Conservation (phyloP, 2,888 invertebrate species). For the Netelia melanura region DNA sequence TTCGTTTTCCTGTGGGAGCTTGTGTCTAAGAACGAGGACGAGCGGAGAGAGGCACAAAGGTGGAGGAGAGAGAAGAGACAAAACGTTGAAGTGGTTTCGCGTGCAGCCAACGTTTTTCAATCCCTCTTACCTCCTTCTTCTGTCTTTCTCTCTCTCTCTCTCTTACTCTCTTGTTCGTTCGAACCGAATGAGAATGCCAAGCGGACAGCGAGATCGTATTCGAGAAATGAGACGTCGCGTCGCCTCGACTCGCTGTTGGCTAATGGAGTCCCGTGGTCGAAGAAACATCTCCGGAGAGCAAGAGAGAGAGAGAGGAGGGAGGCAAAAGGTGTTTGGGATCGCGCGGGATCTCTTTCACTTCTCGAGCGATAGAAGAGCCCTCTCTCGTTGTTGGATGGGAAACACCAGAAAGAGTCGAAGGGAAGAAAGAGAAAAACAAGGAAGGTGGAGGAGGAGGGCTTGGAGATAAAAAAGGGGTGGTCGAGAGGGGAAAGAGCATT, state of each 20-base stretch:
- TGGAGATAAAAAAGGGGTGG: conserved; percentile 20
- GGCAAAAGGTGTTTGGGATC: conserved; percentile 63
- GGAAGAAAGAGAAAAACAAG: conserved; percentile 12
- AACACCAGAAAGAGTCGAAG: conserved; percentile 16
- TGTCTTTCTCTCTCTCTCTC: conserved; percentile 22
- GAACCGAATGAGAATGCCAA: conserved; percentile 32
- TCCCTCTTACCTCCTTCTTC: conserved; percentile 25
- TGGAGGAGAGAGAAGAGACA: conserved; percentile 41
- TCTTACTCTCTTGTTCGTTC: conserved; percentile 20
- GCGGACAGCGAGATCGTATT: conserved; percentile 63
- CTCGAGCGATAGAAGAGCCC: conserved; percentile 41
- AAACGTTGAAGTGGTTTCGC: conserved; percentile 50
- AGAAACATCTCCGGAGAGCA: conserved; percentile 29
- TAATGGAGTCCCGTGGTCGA: conserved; percentile 64
- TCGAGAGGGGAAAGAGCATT: conserved; percentile 31
- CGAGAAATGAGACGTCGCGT: conserved; percentile 75
- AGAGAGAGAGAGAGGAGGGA: conserved; percentile 23
- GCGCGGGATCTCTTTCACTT: conserved; percentile 65
- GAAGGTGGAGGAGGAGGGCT: conserved; percentile 8
- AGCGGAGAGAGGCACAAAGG: background rate
- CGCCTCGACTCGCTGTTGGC: conserved; percentile 58
- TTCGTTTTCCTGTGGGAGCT: too few species aligned
- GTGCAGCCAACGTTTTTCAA: conserved; percentile 45
- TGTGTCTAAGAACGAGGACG: too few species aligned
- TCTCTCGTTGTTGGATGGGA: conserved; percentile 33